phyloP scores from a whole-genome alignment of 2,797 vertebrate genomes.

The Danio tinwini region DNA sequence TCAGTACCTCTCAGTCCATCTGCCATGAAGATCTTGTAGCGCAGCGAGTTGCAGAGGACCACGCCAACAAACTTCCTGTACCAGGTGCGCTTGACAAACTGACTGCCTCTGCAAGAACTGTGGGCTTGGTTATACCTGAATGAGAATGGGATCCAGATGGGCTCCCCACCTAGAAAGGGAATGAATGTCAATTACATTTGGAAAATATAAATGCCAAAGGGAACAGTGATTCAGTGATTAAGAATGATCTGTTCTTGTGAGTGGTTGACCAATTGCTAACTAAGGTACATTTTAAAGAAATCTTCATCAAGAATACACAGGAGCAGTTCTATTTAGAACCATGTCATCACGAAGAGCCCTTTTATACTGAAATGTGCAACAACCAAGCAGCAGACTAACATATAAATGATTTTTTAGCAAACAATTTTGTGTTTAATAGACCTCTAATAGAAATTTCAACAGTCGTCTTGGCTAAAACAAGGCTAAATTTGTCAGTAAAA shows the following conservation, averaged over 20 bases:
- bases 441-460: no score
- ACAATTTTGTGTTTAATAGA: no score
- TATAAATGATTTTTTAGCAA: no score
- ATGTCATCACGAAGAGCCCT: no score
- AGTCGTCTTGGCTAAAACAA: no score
- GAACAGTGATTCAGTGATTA: no score
- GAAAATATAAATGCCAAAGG: neutral
- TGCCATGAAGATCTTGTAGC: conserved; percentile 99
- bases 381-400: no score
- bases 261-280: neutral
- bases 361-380: no score
- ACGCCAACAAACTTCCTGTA: conserved; percentile 98
- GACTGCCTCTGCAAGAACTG: conserved; percentile 92
- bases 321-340: no score
- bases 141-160: conserved; percentile 95
- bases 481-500: no score
- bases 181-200: neutral
- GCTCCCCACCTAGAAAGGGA: conserved; percentile 88
- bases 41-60: conserved; percentile 94
- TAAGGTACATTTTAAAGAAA: neutral
- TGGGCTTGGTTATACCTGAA: conserved; percentile 91
- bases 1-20: conserved; percentile 91
- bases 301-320: no score
- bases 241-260: neutral
- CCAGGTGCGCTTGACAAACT: conserved; percentile 97